Evolutionary conservation across 1,140 invertebrate species (phyloP).

Genomic region (Diachasma alloeum): DNA sequence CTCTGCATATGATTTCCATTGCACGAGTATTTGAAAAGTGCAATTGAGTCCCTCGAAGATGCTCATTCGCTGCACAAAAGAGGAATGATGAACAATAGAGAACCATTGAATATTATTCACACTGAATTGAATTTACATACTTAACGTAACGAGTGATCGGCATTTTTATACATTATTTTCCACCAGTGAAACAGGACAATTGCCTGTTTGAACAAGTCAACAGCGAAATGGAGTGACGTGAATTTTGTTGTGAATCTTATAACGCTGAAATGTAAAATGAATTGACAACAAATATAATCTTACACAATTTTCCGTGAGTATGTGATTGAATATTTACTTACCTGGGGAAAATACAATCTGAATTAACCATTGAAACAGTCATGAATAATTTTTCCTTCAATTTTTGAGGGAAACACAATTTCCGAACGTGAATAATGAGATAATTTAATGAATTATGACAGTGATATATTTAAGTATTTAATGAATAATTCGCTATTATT

Average conservation of each 20-base stretch:
- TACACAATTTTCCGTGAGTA: neutral
- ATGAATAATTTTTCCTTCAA: too few relatives aligned
- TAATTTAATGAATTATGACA: too few relatives aligned
- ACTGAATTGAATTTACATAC: neutral
- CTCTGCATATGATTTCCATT: too few relatives aligned
- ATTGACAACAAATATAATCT: neutral
- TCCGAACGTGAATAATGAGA: too few relatives aligned
- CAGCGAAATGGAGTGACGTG: neutral
- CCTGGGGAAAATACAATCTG: too few relatives aligned
- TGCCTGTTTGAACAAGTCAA: neutral
- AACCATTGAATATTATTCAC: neutral
- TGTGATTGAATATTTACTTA: too few relatives aligned
- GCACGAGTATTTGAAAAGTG: neutral
- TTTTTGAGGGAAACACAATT: too few relatives aligned
- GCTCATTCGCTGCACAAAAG: neutral
- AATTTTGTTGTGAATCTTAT: neutral
- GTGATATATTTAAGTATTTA: too few relatives aligned
- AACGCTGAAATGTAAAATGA: neutral
- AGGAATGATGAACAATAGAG: neutral
- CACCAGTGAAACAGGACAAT: neutral
- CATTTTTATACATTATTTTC: neutral
- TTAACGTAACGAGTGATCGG: too few relatives aligned
- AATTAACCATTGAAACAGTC: too few relatives aligned
- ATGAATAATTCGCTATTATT: too few relatives aligned
- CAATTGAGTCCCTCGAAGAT: neutral